Evolutionary conservation across 2,797 vertebrate genomes (phyloP), one percentile per base, ranked within the genome.

Genomic region (Poecilia wingei): DNA sequence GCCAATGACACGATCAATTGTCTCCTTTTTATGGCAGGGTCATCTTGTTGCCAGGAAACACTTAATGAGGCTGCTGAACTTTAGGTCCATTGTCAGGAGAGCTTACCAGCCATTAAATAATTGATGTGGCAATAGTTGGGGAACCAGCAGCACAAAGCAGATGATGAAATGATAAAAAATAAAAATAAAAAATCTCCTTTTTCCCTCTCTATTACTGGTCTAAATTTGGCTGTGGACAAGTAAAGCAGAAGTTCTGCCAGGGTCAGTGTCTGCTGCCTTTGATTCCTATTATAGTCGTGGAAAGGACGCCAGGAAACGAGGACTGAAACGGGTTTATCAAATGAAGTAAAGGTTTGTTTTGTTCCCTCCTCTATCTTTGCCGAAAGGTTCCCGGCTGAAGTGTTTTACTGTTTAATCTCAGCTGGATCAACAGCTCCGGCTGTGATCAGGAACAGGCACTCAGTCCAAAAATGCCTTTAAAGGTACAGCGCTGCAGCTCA

Each of bases 241-340:
- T 72, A 72, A 80, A 87, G 79, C 75, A 78, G 59, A 83, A 89
- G 91, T 88, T 92, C 78, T 76, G 82, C 75, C 77, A 14, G 87
- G 84, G 90, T 89, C 86, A 87, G 72, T 59, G 79, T 75, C 83
- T 85, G 84, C 79, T 83, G 82, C 76, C 84, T 94, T 93, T 93
- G 90, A 94, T 92, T 93, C 87, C 85, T 79, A 92, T 93, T 89
- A 88, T 86, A 92, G 90, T 72, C 82, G 90, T 47, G 45, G 80
- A 92, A 86, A 84, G 72, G 77, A 86, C 90, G 84, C 84, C 89
- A 84, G 89, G 81, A 74, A 77, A 87, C 77, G 72, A 70, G 77
- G 87, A 89, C 83, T 83, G 83, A 86, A 82, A 88, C 79, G 78
- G 61, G 76, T 82, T 85, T 90, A 91, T 93, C 92, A 91, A 93